Conservation (phyloP, 2,113 vertebrate genomes). For the Athene cunicularia region DNA sequence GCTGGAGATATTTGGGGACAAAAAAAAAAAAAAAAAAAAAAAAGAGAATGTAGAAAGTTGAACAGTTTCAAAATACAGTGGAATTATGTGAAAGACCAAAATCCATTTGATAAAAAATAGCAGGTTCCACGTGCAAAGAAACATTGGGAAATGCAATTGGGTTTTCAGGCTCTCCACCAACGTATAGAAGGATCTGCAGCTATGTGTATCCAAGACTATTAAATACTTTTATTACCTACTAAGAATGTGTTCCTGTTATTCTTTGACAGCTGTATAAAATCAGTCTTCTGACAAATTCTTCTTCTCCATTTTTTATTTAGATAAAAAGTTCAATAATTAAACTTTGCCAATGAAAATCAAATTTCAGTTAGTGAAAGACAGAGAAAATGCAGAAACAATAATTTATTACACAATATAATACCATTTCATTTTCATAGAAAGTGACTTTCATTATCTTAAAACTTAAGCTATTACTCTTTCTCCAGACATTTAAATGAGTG, state of each 20-base stretch:
- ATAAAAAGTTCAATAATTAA: slow-evolving; percentile 78
- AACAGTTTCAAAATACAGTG: neutral
- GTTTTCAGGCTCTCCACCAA: slow-evolving; percentile 4
- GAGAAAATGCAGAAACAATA: slow-evolving; percentile 53
- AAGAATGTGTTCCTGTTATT: slow-evolving; percentile 37
- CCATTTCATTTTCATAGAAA: slow-evolving; percentile 56
- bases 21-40: neutral
- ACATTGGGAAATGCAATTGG: neutral
- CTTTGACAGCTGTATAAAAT: slow-evolving; percentile 68
- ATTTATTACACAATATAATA: slow-evolving; percentile 54
- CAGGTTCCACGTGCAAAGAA: neutral
- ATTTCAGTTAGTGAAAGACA: slow-evolving; percentile 53
- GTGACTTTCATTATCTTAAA: slow-evolving; percentile 59
- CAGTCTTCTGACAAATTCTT: slow-evolving; percentile 68
- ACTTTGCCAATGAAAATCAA: slow-evolving; percentile 49
- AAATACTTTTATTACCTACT: slow-evolving; percentile 58
- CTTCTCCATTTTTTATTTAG: slow-evolving; percentile 65
- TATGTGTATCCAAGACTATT: slow-evolving; percentile 4
- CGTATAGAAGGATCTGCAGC: slow-evolving; percentile 22
- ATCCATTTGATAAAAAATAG: neutral
- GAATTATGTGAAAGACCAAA: neutral
- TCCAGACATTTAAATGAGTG: neutral
- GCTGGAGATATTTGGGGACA: neutral
- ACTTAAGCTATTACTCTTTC: slow-evolving; percentile 43
- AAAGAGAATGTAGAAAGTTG: neutral